These are phyloP conservation scores for Diarsia mendica DNA, from an alignment of 2,888 invertebrate genomes.

Conservation along the genomic window DNA sequence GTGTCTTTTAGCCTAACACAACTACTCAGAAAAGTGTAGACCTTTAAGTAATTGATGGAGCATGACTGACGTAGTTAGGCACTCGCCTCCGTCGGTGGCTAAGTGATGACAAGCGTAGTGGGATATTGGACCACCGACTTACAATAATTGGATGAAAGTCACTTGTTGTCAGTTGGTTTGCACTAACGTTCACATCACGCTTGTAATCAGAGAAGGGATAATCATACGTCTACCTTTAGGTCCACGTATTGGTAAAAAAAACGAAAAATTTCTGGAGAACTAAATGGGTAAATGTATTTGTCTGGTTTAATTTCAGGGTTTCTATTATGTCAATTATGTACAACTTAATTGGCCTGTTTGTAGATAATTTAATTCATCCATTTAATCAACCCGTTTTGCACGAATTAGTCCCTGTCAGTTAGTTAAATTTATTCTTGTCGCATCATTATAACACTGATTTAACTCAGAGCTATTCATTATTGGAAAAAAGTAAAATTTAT, in stretches of 20 bases:
- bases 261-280: no score
- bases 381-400: background rate
- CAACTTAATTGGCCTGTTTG: conserved; percentile 7
- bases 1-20: conserved; percentile 43
- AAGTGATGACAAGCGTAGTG: conserved; percentile 41
- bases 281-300: no score
- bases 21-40: conserved; percentile 43
- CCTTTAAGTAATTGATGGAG: conserved; percentile 47
- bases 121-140: conserved; percentile 16
- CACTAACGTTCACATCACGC: background rate
- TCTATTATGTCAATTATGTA: background rate
- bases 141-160: conserved; percentile 11
- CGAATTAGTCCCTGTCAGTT: background rate
- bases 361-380: background rate
- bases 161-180: no score
- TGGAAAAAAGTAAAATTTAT: background rate
- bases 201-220: background rate
- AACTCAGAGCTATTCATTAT: background rate
- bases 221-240: background rate
- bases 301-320: background rate
- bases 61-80: conserved; percentile 39
- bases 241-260: no score
- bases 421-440: background rate
- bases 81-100: conserved; percentile 16
- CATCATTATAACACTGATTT: background rate